Conservation (phyloP, 2,888 invertebrate species). For the Minunthozetes semirufus region DNA sequence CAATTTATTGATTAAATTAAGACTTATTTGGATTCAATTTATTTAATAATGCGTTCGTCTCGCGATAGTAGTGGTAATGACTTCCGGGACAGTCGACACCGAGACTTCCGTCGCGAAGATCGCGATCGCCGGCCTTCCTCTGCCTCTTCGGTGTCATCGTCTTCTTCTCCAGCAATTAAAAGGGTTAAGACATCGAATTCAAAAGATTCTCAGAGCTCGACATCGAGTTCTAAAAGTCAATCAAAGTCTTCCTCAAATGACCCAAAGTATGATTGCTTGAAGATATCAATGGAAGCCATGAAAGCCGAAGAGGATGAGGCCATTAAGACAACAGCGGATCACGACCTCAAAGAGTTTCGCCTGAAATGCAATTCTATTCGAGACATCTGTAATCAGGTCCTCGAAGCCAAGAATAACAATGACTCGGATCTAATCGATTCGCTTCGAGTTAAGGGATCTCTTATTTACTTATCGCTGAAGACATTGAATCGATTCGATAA, state of each 20-base stretch:
- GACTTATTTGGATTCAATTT: not conserved
- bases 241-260: not conserved
- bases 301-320: slow-evolving; percentile 40
- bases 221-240: not conserved
- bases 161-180: slow-evolving; percentile 26
- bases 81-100: not conserved
- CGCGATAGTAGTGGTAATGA: slow-evolving; percentile 1
- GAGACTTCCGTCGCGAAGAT: slow-evolving; percentile 10
- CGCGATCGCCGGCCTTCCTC: not conserved
- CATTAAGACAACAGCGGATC: slow-evolving; percentile 17
- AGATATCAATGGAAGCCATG: slow-evolving; percentile 20
- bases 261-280: slow-evolving; percentile 1
- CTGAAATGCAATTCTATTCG: slow-evolving; percentile 36
- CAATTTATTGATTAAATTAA: not conserved
- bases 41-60: not conserved
- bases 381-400: slow-evolving; percentile 36
- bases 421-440: not conserved
- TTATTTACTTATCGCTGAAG: slow-evolving; percentile 60
- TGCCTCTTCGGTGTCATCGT: too few relatives aligned
- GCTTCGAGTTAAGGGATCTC: slow-evolving; percentile 20
- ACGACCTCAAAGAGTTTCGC: slow-evolving; percentile 37
- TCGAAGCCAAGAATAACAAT: slow-evolving; percentile 33
- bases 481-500: slow-evolving; percentile 85
- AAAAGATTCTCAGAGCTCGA: not conserved
- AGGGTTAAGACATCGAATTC: slow-evolving; percentile 28